phyloP scores from a whole-genome alignment of 2,888 invertebrate species.

The Dynastes hyllus region DNA sequence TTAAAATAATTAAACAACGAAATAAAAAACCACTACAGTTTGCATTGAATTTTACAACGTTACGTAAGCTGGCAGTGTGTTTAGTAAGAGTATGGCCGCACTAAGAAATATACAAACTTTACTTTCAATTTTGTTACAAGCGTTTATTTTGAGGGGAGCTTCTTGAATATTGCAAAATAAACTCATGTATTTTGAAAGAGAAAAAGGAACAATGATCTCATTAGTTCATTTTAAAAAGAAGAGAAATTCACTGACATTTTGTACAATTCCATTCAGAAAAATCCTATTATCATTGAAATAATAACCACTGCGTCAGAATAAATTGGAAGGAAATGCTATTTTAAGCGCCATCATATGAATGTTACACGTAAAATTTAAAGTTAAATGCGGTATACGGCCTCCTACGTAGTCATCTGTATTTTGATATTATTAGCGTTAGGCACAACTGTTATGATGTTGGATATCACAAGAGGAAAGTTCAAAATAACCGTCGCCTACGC shows the following conservation, averaged over 20 bases:
- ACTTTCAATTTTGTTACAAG: neutral
- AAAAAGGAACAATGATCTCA: neutral
- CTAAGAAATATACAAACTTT: neutral
- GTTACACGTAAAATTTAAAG: too few relatives aligned
- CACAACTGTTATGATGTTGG: neutral
- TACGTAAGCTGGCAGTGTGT: slow-evolving; percentile 1
- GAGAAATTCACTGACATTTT: neutral
- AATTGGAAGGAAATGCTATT: neutral
- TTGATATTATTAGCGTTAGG: neutral
- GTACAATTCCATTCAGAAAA: too few relatives aligned
- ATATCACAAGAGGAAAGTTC: neutral
- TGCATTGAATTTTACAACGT: neutral
- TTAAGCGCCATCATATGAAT: too few relatives aligned
- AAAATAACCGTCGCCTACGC: neutral
- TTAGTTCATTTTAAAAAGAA: neutral
- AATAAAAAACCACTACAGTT: neutral
- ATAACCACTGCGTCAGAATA: neutral
- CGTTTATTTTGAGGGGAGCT: neutral
- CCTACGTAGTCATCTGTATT: neutral
- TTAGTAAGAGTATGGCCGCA: neutral
- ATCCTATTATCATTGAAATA: too few relatives aligned
- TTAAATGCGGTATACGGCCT: neutral
- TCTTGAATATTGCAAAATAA: neutral
- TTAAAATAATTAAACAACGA: slow-evolving; percentile 1
- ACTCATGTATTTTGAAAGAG: neutral